A percentile compares a stretch with the other conserved stretches of the same genome.
Conservation (phyloP, 2,888 invertebrate species). For the Dugesia japonica region DNA sequence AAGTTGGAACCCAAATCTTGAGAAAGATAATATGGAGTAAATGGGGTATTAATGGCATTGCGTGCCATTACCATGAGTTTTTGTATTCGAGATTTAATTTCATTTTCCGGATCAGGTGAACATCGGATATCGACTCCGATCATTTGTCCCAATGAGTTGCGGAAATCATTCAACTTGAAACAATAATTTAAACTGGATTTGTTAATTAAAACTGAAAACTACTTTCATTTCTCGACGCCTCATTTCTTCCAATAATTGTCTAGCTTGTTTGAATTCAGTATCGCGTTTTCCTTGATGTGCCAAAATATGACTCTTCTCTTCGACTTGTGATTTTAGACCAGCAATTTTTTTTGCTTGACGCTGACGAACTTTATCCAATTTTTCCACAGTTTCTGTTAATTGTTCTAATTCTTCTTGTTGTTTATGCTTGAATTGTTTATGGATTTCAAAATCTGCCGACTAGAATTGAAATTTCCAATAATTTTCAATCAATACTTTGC, state of each 20-base stretch:
- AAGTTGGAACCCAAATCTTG: not conserved
- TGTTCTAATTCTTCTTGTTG: conserved; percentile 9
- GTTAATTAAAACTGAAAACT: not conserved
- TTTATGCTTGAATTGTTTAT: not conserved
- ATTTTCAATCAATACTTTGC: too few species aligned
- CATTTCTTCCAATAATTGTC: conserved; percentile 1
- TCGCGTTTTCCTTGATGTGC: not conserved
- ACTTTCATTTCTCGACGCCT: not conserved
- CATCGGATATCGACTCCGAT: not conserved
- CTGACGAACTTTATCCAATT: not conserved
- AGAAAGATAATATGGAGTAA: conserved; percentile 10
- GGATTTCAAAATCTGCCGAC: not conserved
- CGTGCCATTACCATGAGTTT: not conserved
- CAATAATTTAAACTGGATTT: too few species aligned
- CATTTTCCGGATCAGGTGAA: not conserved
- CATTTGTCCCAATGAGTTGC: not conserved
- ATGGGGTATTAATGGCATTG: not conserved
- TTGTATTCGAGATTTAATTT: not conserved
- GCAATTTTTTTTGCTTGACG: not conserved
- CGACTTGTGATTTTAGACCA: not conserved
- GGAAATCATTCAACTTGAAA: not conserved
- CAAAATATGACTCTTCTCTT: not conserved
- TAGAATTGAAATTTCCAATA: not conserved
- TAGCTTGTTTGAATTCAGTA: not conserved
- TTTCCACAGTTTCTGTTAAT: conserved; percentile 2